phyloP scores from a whole-genome alignment of 2,797 vertebrate species.

The Micrastur ruficollis region DNA sequence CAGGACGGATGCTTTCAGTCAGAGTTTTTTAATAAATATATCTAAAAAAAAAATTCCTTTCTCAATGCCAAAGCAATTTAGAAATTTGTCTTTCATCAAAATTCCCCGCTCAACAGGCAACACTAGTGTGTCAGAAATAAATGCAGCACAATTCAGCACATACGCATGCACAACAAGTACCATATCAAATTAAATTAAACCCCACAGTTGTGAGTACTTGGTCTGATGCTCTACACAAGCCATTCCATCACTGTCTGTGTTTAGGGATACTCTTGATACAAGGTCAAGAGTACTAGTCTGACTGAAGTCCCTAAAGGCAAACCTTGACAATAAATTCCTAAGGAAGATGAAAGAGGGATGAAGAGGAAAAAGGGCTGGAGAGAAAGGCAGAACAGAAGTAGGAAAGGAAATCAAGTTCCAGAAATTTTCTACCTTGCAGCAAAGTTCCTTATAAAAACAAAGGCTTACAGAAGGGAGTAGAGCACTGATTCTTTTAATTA shows the following conservation, averaged over 20 bases:
- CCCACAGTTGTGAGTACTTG: not conserved
- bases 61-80: not conserved
- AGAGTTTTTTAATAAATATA: not conserved
- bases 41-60: not conserved
- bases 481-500: not conserved
- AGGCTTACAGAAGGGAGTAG: not conserved
- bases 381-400: not conserved
- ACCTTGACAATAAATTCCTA: not conserved
- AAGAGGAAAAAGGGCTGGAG: not conserved
- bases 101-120: rapidly evolving
- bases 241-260: not conserved
- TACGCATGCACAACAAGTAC: rapidly evolving
- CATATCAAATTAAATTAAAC: not conserved
- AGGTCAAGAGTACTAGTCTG: not conserved
- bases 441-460: not conserved
- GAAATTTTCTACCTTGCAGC: not conserved
- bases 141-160: not conserved
- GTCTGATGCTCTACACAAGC: not conserved
- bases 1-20: not conserved
- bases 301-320: not conserved
- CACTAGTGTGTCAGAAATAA: not conserved
- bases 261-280: not conserved
- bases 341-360: not conserved
- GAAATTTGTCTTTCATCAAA: not conserved
- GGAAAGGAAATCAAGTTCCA: not conserved